Evolutionary conservation across 2,113 vertebrate species (phyloP).

Genomic region (Pipa parva): DNA sequence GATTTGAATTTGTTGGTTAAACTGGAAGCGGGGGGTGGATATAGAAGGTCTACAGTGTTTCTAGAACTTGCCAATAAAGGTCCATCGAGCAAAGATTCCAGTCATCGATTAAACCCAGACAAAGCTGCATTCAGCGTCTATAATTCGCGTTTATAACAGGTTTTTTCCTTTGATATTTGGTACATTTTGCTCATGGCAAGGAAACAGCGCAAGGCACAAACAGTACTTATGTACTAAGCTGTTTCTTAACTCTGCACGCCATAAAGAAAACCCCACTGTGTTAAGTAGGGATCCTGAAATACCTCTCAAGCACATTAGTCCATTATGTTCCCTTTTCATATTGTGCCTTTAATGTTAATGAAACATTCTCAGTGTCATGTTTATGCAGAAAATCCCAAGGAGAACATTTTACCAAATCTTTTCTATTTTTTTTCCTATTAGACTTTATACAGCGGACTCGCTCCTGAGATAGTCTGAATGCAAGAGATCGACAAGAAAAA

Average conservation of each 20-base stretch:
- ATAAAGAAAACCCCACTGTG: slow-evolving; percentile 59
- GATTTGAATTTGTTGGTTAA: too few relatives aligned
- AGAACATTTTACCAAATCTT: slow-evolving; percentile 46
- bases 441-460: slow-evolving; percentile 31
- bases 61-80: neutral
- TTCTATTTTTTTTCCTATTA: slow-evolving; percentile 56
- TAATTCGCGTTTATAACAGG: too few relatives aligned
- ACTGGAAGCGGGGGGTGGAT: too few relatives aligned
- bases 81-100: neutral
- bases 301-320: slow-evolving; percentile 57
- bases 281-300: slow-evolving; percentile 60
- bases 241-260: slow-evolving; percentile 56
- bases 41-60: too few relatives aligned
- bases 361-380: slow-evolving; percentile 54
- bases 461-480: slow-evolving; percentile 20
- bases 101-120: neutral
- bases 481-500: slow-evolving; percentile 19
- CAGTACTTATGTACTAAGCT: slow-evolving; percentile 53
- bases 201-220: slow-evolving; percentile 52
- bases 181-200: slow-evolving; percentile 24
- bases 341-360: slow-evolving; percentile 61
- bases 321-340: slow-evolving; percentile 55
- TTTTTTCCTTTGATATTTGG: slow-evolving; percentile 9
- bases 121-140: neutral
- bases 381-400: slow-evolving; percentile 54